These are phyloP conservation scores for Cettia cetti DNA, from an alignment of 2,113 vertebrate species.

Conservation along the genomic window DNA sequence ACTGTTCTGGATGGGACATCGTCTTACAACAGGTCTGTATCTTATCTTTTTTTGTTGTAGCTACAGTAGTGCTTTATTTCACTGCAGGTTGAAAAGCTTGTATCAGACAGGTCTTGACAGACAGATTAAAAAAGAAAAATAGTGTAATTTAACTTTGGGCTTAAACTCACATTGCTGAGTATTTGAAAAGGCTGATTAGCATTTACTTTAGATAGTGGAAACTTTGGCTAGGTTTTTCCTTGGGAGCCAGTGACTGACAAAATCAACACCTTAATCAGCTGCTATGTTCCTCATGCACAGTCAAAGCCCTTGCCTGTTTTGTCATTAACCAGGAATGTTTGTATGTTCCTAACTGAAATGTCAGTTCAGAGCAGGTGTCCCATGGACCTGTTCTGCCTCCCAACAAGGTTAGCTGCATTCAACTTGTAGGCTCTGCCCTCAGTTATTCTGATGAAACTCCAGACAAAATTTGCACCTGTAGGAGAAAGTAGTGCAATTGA, in stretches of 20 bases:
- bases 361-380: not conserved
- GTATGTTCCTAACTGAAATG: not conserved
- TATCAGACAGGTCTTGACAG: not conserved
- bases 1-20: not conserved
- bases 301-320: not conserved
- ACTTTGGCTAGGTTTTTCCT: not conserved
- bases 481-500: not conserved
- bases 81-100: not conserved
- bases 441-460: not conserved
- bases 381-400: not conserved
- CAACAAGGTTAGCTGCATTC: not conserved
- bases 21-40: not conserved
- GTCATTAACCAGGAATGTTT: not conserved
- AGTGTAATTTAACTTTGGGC: not conserved
- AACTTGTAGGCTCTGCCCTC: not conserved
- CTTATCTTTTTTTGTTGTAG: not conserved
- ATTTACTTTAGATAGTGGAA: not conserved
- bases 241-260: not conserved
- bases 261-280: not conserved
- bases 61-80: not conserved
- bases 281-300: accelerated
- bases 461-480: not conserved
- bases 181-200: not conserved
- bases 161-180: not conserved
- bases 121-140: not conserved